Percentiles rank a stretch among this genome's conserved stretches.
These are phyloP conservation scores for Oncorhynchus mykiss DNA, from an alignment of 2,113 vertebrate genomes.

Conservation along the genomic window DNA sequence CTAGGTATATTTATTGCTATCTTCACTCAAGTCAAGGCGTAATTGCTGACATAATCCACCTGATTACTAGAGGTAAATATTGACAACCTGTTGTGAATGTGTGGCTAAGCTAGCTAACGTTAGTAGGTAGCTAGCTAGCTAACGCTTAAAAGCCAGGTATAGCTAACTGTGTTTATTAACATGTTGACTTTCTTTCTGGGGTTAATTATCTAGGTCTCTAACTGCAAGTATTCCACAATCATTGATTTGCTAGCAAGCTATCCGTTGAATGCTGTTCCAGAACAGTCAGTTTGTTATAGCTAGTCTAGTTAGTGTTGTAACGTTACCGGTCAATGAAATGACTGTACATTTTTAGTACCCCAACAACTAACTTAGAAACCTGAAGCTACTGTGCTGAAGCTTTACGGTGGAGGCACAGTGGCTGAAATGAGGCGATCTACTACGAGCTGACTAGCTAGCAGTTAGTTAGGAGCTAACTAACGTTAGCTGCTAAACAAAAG, in stretches of 20 bases:
- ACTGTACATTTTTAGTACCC: no score
- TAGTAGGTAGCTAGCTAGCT: neutral
- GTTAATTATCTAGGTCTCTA: neutral
- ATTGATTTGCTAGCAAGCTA: neutral
- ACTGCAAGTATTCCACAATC: neutral
- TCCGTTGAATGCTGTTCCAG: no score
- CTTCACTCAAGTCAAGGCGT: neutral
- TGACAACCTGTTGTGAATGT: conserved; percentile 58
- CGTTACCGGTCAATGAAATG: no score
- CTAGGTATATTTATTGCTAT: neutral
- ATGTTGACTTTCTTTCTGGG: no score
- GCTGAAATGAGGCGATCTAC: no score
- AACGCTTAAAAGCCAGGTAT: neutral
- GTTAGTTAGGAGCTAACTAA: neutral
- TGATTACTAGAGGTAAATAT: neutral
- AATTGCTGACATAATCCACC: neutral
- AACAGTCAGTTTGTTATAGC: no score
- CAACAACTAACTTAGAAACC: no score
- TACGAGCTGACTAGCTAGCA: neutral
- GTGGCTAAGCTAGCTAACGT: neutral
- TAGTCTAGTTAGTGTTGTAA: no score
- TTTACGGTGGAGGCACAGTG: no score
- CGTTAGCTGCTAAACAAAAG: neutral
- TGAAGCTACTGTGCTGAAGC: no score
- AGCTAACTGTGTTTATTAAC: neutral